A percentile compares a stretch with the other conserved stretches of the same genome.
phyloP scores from a whole-genome alignment of 2,113 vertebrate species.

The Eidolon helvum region DNA sequence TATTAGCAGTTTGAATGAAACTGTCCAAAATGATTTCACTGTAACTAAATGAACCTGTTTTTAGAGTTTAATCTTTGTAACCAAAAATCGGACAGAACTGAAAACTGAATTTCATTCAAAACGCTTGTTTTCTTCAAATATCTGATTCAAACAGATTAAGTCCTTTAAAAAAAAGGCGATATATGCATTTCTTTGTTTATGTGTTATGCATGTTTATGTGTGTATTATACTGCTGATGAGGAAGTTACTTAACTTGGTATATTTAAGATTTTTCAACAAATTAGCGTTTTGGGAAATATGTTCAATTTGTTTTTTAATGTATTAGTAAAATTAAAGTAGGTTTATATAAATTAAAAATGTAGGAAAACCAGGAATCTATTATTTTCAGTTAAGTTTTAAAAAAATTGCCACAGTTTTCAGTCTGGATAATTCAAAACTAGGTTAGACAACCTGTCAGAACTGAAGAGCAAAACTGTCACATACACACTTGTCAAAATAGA shows the following conservation, averaged over 20 bases:
- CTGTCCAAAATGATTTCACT: not conserved
- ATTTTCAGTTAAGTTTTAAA: slow-evolving; percentile 17
- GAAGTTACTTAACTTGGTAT: not conserved
- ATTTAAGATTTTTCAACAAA: slow-evolving; percentile 16
- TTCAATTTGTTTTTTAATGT: not conserved
- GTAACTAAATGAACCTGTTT: not conserved
- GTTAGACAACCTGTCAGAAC: not conserved
- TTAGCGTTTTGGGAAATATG: not conserved
- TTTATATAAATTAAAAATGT: not conserved
- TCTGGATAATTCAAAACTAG: not conserved
- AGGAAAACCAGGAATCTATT: not conserved
- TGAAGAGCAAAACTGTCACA: not conserved
- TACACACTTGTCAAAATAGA: not conserved
- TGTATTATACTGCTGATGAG: not conserved
- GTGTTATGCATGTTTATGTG: not conserved
- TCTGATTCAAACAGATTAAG: not conserved
- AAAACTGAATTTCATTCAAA: not conserved
- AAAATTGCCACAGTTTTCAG: not conserved
- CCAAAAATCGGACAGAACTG: not conserved
- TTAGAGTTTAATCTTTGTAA: not conserved
- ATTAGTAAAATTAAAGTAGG: not conserved
- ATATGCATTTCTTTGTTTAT: not conserved
- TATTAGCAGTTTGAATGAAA: slow-evolving; percentile 16
- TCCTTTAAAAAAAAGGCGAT: not conserved
- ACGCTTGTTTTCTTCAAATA: not conserved